Conservation (phyloP, 2,113 vertebrate genomes). For the Cairina moschata region DNA sequence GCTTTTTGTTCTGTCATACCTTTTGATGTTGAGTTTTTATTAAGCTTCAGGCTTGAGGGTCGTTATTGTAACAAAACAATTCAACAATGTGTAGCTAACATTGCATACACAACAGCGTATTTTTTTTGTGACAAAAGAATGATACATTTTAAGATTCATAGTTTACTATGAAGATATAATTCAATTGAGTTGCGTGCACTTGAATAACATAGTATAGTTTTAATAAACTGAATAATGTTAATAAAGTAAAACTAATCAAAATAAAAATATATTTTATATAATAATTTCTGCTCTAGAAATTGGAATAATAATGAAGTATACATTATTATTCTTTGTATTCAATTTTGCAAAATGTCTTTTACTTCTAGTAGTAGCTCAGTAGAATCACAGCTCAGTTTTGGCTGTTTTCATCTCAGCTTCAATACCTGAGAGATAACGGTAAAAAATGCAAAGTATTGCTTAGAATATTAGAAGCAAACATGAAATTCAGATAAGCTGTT, state of each 20-base stretch:
- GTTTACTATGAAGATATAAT: background rate
- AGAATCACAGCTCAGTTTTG: background rate
- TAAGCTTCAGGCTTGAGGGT: background rate
- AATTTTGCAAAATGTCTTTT: background rate
- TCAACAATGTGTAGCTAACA: background rate
- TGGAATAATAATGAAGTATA: background rate
- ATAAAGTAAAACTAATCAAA: background rate
- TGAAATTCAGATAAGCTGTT: background rate
- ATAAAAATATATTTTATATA: background rate
- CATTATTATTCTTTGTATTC: background rate
- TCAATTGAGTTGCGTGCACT: background rate
- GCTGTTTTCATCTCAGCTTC: background rate
- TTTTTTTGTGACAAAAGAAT: background rate
- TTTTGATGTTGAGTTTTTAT: background rate
- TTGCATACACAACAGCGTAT: background rate
- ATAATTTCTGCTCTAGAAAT: background rate
- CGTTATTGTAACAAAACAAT: background rate
- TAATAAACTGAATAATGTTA: background rate
- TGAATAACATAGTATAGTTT: background rate
- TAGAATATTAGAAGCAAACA: background rate
- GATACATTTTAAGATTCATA: background rate
- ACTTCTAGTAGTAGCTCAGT: background rate
- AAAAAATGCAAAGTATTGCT: background rate
- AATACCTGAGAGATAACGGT: background rate
- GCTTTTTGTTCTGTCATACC: background rate